Conservation (phyloP, 1,140 invertebrate species). For the Heliconius eleuchia region DNA sequence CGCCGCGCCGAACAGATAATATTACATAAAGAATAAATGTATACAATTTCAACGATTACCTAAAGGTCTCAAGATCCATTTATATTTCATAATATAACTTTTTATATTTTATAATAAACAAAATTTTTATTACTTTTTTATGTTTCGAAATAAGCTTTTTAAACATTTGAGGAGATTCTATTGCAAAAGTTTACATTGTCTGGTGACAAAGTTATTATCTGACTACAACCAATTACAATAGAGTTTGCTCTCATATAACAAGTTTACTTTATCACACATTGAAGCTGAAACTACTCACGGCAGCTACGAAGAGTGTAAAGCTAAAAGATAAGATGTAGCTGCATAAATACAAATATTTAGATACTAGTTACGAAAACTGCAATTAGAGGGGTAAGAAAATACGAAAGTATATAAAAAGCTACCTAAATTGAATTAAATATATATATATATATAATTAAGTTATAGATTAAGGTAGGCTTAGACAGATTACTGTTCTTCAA, state of each 20-base stretch:
- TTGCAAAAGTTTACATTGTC: not conserved
- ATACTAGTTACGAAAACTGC: too few species aligned
- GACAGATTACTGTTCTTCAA: too few species aligned
- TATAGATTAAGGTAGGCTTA: too few species aligned
- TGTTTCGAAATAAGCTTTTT: not conserved
- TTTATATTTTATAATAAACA: not conserved
- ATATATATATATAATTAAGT: too few species aligned
- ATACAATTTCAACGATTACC: not conserved
- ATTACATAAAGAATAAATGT: not conserved
- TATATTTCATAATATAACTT: not conserved
- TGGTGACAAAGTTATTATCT: not conserved
- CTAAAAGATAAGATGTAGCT: too few species aligned
- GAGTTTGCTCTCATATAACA: not conserved
- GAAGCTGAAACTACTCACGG: not conserved
- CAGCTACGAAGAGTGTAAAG: too few species aligned
- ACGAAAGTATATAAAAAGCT: too few species aligned
- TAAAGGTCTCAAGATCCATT: not conserved
- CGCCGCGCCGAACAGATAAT: not conserved
- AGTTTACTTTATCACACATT: not conserved
- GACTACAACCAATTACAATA: slow-evolving; percentile 6
- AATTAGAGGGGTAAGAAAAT: too few species aligned
- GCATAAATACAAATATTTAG: too few species aligned
- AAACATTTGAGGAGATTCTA: not conserved
- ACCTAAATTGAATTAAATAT: too few species aligned
- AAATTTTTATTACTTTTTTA: not conserved